phyloP scores from a whole-genome alignment of 1,140 invertebrate species.

The Dendroctonus valens region DNA sequence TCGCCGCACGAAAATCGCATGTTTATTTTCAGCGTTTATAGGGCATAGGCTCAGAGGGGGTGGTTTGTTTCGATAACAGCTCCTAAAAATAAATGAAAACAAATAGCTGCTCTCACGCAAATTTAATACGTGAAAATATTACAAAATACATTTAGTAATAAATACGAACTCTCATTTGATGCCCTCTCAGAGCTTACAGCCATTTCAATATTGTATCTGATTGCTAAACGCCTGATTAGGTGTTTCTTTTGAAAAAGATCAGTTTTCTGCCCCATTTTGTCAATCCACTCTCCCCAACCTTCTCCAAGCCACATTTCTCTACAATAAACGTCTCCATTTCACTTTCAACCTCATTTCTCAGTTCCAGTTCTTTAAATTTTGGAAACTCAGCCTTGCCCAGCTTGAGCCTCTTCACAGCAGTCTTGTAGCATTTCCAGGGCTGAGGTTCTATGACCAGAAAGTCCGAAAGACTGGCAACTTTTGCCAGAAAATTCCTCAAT shows the following conservation, averaged over 20 bases:
- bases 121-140: too few species aligned
- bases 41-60: not conserved
- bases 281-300: slow-evolving; percentile 56
- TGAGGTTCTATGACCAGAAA: slow-evolving; percentile 76
- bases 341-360: slow-evolving; percentile 59
- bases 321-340: slow-evolving; percentile 62
- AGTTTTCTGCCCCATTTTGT: slow-evolving; percentile 70
- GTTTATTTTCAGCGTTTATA: slow-evolving; percentile 14
- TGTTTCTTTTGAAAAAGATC: slow-evolving; percentile 52
- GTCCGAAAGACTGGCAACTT: slow-evolving; percentile 55
- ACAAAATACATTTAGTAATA: not conserved
- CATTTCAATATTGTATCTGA: not conserved
- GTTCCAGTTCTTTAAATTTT: slow-evolving; percentile 57
- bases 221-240: not conserved
- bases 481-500: slow-evolving; percentile 59
- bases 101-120: too few species aligned
- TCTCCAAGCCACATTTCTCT: slow-evolving; percentile 53
- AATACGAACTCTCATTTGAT: not conserved
- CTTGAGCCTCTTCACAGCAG: slow-evolving; percentile 68
- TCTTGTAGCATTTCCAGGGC: slow-evolving; percentile 77
- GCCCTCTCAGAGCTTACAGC: not conserved
- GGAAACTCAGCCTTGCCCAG: slow-evolving; percentile 61
- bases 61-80: too few species aligned
- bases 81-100: too few species aligned
- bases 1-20: slow-evolving; percentile 2